These are phyloP conservation scores for Empis livida DNA, from an alignment of 2,888 invertebrate genomes.

Conservation along the genomic window DNA sequence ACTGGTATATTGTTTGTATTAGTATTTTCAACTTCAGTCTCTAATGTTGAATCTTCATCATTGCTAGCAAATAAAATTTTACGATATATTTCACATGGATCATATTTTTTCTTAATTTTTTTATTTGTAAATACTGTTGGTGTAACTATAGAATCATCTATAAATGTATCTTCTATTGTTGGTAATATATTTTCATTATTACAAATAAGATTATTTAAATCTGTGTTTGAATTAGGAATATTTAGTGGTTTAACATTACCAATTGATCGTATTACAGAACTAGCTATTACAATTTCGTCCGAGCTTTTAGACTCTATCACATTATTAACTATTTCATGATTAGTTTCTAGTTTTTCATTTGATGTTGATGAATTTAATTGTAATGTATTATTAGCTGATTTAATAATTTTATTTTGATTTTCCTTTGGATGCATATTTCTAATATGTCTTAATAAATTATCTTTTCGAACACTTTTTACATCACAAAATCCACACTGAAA, in stretches of 20 bases:
- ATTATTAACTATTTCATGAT: not conserved
- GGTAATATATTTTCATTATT: not conserved
- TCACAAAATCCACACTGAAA: constrained; percentile 60
- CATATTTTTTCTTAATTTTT: constrained; percentile 18
- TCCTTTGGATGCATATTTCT: constrained; percentile 56
- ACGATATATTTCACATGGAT: constrained; percentile 24
- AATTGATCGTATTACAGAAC: constrained; percentile 29
- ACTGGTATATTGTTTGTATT: constrained; percentile 7
- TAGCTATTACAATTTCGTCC: constrained; percentile 18
- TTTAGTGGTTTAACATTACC: constrained; percentile 29
- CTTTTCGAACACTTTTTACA: constrained; percentile 58
- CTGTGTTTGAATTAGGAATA: constrained; percentile 18
- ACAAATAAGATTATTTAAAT: constrained; percentile 8
- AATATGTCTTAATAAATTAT: constrained; percentile 64
- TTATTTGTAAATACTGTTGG: constrained; percentile 6
- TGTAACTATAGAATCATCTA: not conserved
- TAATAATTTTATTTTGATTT: constrained; percentile 15
- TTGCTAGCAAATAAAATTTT: constrained; percentile 21
- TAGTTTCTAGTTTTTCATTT: not conserved
- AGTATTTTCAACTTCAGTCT: constrained; percentile 8
- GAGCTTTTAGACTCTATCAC: not conserved
- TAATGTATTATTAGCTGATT: not conserved
- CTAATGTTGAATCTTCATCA: constrained; percentile 9
- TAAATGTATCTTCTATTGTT: constrained; percentile 15
- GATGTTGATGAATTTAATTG: not conserved